These are phyloP conservation scores for Ditylenchus dipsaci DNA, from an alignment of 1,140 invertebrate genomes.

Conservation along the genomic window DNA sequence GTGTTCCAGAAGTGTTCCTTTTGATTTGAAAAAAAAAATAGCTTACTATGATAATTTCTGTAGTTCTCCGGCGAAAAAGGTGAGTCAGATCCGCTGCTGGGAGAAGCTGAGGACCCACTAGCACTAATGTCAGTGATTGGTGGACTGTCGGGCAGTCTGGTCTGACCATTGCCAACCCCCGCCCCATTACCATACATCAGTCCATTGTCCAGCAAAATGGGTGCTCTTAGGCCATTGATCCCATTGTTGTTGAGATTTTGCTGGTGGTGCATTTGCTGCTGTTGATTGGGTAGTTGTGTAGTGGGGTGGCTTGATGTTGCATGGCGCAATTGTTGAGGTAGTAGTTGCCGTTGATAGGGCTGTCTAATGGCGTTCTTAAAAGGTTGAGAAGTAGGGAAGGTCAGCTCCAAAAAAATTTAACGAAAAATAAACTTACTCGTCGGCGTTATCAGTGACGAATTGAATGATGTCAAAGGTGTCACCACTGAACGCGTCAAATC, in stretches of 20 bases:
- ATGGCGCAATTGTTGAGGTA: conserved; percentile 19
- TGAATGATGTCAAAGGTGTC: conserved; percentile 48
- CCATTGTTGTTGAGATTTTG: conserved; percentile 5
- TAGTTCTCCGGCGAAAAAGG: conserved; percentile 53
- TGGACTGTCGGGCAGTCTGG: conserved; percentile 47
- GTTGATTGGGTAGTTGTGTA: conserved; percentile 9
- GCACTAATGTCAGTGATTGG: conserved; percentile 53
- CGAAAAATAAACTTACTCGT: conserved; percentile 1
- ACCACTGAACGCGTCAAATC: conserved; percentile 46
- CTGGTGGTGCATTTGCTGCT: conserved; percentile 16
- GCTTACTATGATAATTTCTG: conserved; percentile 4
- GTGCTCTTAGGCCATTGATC: conserved; percentile 3
- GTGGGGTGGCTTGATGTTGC: neutral
- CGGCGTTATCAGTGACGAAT: conserved; percentile 10
- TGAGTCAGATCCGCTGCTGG: conserved; percentile 38
- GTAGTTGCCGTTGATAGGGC: conserved; percentile 29
- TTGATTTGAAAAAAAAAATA: too few relatives aligned
- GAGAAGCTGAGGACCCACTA: conserved; percentile 1
- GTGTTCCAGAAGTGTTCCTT: too few relatives aligned
- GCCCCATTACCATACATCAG: conserved; percentile 11
- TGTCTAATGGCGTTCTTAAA: conserved; percentile 36
- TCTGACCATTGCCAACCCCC: conserved; percentile 15
- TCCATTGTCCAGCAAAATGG: conserved; percentile 28
- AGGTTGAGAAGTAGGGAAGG: conserved; percentile 4
- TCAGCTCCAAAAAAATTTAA: conserved; percentile 1